Percentiles rank a stretch among this genome's conserved stretches.
These are phyloP conservation scores for Rhamphomyia laevipes DNA, from an alignment of 2,888 invertebrate species.

Conservation along the genomic window DNA sequence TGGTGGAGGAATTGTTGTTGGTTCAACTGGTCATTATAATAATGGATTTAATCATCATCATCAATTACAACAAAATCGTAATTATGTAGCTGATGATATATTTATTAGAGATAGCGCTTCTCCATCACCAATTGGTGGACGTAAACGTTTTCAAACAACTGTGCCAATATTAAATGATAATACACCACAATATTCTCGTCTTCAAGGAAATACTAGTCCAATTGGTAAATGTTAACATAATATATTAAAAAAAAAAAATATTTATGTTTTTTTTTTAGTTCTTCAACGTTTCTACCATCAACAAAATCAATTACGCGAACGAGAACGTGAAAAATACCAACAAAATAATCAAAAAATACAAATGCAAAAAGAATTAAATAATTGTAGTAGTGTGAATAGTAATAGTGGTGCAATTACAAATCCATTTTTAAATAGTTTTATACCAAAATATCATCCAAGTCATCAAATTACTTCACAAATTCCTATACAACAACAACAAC, in stretches of 20 bases:
- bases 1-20: conserved; percentile 14
- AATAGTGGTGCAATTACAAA: conserved; percentile 24
- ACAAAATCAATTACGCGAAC: conserved; percentile 56
- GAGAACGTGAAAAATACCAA: conserved; percentile 30
- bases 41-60: conserved; percentile 12
- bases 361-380: conserved; percentile 5
- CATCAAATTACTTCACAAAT: conserved; percentile 13
- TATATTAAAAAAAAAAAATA: background rate
- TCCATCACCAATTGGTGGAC: conserved; percentile 14
- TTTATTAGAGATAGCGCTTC: conserved; percentile 5
- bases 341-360: conserved; percentile 12
- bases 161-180: conserved; percentile 17
- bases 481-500: conserved; percentile 6
- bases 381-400: background rate
- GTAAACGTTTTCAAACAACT: conserved; percentile 24
- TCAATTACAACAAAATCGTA: conserved; percentile 14
- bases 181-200: conserved; percentile 20
- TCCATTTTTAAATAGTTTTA: conserved; percentile 33
- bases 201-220: conserved; percentile 62
- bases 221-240: conserved; percentile 35
- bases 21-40: conserved; percentile 21
- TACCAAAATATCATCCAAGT: conserved; percentile 18
- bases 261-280: conserved; percentile 32
- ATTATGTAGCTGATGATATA: conserved; percentile 1
- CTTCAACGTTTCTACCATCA: conserved; percentile 68